Conservation (phyloP, 1,140 invertebrate genomes). For the Formica selysi region DNA sequence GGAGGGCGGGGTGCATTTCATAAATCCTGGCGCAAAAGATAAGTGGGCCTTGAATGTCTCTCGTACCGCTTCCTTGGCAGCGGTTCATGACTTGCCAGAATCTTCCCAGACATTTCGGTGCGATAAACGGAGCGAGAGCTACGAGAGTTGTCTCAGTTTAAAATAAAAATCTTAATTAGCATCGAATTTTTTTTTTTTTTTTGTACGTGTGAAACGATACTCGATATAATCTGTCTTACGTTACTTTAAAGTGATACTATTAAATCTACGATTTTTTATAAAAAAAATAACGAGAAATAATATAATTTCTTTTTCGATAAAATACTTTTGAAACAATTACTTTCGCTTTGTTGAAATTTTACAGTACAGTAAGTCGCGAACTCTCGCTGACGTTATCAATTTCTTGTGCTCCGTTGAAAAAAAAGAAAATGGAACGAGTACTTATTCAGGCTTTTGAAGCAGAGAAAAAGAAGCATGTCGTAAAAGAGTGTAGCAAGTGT, state of each 20-base stretch:
- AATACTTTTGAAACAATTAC: background rate
- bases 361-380: too few species aligned
- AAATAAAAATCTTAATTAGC: conserved; percentile 52
- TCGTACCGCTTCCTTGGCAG: conserved; percentile 36
- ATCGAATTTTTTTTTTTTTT: too few species aligned
- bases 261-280: background rate
- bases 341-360: background rate
- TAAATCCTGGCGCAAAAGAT: conserved; percentile 72
- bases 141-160: background rate
- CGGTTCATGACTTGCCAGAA: conserved; percentile 39
- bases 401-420: background rate
- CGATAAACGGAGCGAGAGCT: conserved; percentile 51
- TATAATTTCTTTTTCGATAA: background rate
- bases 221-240: background rate
- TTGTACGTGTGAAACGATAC: background rate
- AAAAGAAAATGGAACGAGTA: background rate
- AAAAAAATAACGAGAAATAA: background rate
- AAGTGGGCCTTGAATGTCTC: conserved; percentile 70
- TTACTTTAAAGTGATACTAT: background rate
- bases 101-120: conserved; percentile 50
- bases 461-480: background rate
- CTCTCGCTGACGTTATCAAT: background rate
- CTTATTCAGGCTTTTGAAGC: background rate
- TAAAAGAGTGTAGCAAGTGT: background rate
- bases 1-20: conserved; percentile 65